phyloP scores from a whole-genome alignment of 2,888 invertebrate genomes.

The Poecilus cupreus region DNA sequence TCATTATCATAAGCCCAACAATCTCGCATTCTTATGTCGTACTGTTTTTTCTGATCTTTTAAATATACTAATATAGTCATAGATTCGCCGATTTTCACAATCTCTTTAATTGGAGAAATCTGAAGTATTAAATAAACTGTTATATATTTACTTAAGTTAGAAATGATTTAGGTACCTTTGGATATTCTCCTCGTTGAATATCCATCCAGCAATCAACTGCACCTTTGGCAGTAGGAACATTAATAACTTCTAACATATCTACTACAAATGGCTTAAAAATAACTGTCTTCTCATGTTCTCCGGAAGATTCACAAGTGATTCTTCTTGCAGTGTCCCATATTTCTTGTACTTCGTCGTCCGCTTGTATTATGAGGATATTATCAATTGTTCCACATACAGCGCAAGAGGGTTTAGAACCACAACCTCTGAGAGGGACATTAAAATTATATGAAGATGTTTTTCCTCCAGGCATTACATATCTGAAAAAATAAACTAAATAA shows the following conservation, averaged over 20 bases:
- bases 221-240: constrained; percentile 79
- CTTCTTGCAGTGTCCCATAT: constrained; percentile 80
- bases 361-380: constrained; percentile 81
- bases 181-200: constrained; percentile 82
- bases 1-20: constrained; percentile 84
- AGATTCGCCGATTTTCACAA: constrained; percentile 82
- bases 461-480: constrained; percentile 77
- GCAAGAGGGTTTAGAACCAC: constrained; percentile 79
- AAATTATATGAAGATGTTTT: constrained; percentile 77
- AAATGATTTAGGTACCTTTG: constrained; percentile 74
- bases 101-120: constrained; percentile 77
- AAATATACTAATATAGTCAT: constrained; percentile 82
- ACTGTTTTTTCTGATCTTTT: constrained; percentile 78
- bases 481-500: too few species aligned
- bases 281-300: constrained; percentile 69
- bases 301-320: constrained; percentile 73
- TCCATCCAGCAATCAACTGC: constrained; percentile 87
- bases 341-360: constrained; percentile 81
- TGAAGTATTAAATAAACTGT: constrained; percentile 66
- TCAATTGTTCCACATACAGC: constrained; percentile 79
- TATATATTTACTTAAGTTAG: not conserved
- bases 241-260: constrained; percentile 68
- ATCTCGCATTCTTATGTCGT: constrained; percentile 81
- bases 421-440: constrained; percentile 79
- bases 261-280: constrained; percentile 79